Evolutionary conservation across 2,113 vertebrate species (phyloP), one percentile per base, ranked within the genome.

Genomic region (Saccopteryx leptura): DNA sequence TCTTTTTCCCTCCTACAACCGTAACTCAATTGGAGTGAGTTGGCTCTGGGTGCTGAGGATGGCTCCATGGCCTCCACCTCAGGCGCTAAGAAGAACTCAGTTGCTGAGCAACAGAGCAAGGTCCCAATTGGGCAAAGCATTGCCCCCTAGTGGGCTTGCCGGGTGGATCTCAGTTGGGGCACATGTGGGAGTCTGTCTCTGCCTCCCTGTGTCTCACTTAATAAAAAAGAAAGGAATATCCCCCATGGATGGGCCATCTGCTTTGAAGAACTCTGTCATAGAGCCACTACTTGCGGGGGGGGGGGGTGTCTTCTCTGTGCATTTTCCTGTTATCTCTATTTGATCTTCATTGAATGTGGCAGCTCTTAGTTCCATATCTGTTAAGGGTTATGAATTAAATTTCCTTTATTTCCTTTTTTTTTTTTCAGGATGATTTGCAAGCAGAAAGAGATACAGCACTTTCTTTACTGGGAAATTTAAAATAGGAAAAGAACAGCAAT

Each of bases 391-490:
- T 18, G 6, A 24, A 18, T 88, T 23, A 7, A 13, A 28, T 71
- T 84, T 78, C 15, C 39, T 85, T 31, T 21, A 52, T 66, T 82
- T 66, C 72, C 79, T 76, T 90, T 87, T 86, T 76, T 90, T 87
- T 86, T n/a, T 76, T 60, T 75, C 74, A 26, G 39, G 24, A 10
- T 6, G 17, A 91, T 84, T 75, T 54, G 50, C 23, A 89, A 89
- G 6, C 8, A 2, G 26, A 88, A 87, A 31, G 21, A 23, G 54
- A 9, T 9, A 58, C 60, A 63, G 21, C 28, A 69, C 79, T 76
- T 85, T 50, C n/a, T 81, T 93, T 48, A 84, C 31, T 23, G 56
- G 33, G 28, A 75, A 88, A 69, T 84, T 91, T 91, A 71, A 74
- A 91, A 50, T 21, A 61, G 39, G 15, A 58, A 46, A 84, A 78